Evolutionary conservation across 2,888 invertebrate species (phyloP), one percentile per base, ranked within the genome.

Genomic region (Pegoplata infirma): DNA sequence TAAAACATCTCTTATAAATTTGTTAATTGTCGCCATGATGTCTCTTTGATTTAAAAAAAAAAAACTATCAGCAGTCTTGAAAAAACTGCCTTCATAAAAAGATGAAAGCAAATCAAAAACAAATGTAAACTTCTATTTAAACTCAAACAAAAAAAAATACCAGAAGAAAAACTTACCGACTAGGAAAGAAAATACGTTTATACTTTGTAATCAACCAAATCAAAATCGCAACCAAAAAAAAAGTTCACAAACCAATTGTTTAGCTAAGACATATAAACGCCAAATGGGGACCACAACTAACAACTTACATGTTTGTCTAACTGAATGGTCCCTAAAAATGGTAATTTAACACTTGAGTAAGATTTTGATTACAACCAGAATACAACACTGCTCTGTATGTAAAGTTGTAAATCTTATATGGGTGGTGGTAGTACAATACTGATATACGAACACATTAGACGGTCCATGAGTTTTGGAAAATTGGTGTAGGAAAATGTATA

Each of bases 281-380:
- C 36, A 40, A 40, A 2, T 40, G 36, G n/a, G 36, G n/a, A 40
- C n/a, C n/a, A 40, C 36, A 40, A 5, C 3, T 25, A 40, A 40
- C 36, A 25, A n/a, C 25, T 5, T 40, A 40, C 36, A 40, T 40
- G 12, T 12, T 16, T 46, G 36, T 21, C 44, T 51, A 19, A 56
- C 17, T 56, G n/a, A 8, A 12, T 58, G 58, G 51, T 46, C 58
- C 51, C 44, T 23, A 49, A 64, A 58, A 76, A 76, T 78, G 25
- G 78, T 55, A 74, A 74, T 78, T 78, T 74, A 59, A 74, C 69
- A 74, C 73, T 64, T 74, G 68, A 59, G 40, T 55, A 58, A 49
- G 25, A 73, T 73, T 77, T 73, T 73, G 63, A 67, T 46, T 56
- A 55, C 7, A 61, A 69, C 23, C 56, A 76, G 55, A 19, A 21